Conservation (phyloP, 2,113 vertebrate species). For the Sterna hirundo region DNA sequence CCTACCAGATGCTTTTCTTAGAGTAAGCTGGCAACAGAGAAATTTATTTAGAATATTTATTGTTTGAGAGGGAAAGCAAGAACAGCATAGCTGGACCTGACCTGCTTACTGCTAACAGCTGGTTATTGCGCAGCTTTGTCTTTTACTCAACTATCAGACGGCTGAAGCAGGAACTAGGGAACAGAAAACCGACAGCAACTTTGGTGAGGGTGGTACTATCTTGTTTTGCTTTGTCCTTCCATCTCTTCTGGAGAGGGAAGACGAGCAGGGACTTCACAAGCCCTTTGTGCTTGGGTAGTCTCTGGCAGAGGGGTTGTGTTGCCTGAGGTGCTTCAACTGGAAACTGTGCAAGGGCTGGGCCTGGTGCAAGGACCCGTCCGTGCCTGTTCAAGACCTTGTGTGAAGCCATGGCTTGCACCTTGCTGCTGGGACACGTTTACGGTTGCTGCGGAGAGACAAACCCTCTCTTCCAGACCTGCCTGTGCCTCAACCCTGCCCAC, state of each 20-base stretch:
- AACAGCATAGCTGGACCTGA: accelerated
- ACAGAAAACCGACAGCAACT: neutral
- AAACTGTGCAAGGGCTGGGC: neutral
- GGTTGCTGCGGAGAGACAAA: neutral
- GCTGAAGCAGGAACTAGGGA: neutral
- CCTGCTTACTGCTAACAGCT: neutral
- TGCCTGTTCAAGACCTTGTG: neutral
- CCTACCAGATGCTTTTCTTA: neutral
- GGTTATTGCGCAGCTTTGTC: neutral
- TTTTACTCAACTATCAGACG: neutral
- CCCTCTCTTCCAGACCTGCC: neutral
- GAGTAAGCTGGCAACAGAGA: neutral
- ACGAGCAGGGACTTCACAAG: neutral
- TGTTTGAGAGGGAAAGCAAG: neutral
- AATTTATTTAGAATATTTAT: neutral
- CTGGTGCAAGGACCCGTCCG: neutral
- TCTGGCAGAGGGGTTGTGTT: neutral
- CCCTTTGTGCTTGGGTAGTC: neutral
- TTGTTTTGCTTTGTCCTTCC: neutral
- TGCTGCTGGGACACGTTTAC: neutral
- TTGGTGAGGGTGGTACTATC: neutral
- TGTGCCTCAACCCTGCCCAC: accelerated
- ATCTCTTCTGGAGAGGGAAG: neutral
- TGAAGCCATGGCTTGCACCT: neutral
- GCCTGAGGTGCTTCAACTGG: neutral